Conservation (phyloP, 2,113 vertebrate genomes). For the Ramphastos sulfuratus region DNA sequence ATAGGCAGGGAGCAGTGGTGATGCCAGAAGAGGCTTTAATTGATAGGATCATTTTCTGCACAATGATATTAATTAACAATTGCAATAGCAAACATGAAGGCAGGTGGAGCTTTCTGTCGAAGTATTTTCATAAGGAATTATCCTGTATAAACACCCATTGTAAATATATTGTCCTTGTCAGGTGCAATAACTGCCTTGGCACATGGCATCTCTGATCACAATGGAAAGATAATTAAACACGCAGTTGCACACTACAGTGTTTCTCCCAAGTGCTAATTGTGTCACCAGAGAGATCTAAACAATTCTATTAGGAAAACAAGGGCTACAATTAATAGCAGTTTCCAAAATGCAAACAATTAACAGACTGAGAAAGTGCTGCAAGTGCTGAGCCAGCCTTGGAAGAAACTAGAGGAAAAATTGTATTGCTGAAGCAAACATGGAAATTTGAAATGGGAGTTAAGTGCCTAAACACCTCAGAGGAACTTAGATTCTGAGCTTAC, state of each 20-base stretch:
- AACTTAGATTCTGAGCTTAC: not conserved
- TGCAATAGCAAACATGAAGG: conserved; percentile 48
- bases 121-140: conserved; percentile 77
- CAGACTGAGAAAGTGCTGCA: not conserved
- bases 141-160: conserved; percentile 64
- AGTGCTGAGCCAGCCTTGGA: not conserved
- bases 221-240: conserved; percentile 69
- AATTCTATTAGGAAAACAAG: not conserved
- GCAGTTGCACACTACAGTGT: conserved; percentile 40
- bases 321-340: not conserved
- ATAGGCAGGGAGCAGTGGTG: conserved; percentile 33
- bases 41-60: conserved; percentile 55
- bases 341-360: conserved; percentile 16
- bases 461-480: conserved; percentile 1
- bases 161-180: conserved; percentile 70
- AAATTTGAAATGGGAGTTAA: conserved; percentile 30
- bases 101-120: conserved; percentile 49
- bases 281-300: not conserved
- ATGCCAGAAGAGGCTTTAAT: conserved; percentile 27
- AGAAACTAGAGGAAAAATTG: conserved; percentile 17
- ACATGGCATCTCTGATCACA: conserved; percentile 51
- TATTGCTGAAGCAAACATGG: conserved; percentile 8
- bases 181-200: conserved; percentile 68
- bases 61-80: conserved; percentile 53
- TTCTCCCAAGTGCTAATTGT: conserved; percentile 41